phyloP scores from a whole-genome alignment of 2,113 vertebrate species.

The Heterotis niloticus region DNA sequence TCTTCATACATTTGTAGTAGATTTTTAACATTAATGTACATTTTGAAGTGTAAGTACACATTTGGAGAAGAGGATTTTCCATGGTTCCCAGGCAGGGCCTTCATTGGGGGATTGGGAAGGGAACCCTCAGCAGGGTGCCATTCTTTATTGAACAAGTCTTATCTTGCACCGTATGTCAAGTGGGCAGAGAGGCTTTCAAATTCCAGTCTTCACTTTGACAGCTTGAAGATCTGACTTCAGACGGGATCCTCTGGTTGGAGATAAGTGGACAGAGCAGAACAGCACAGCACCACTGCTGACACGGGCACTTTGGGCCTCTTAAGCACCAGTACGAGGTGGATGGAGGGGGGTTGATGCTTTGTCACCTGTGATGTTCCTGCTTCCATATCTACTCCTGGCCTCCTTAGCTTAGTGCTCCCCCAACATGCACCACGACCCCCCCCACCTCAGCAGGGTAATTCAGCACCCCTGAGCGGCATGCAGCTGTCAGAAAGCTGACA shows the following conservation, averaged over 20 bases:
- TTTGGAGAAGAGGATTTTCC: too few species aligned
- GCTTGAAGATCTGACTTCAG: slow-evolving; percentile 41
- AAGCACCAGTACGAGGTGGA: not conserved
- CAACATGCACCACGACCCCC: not conserved
- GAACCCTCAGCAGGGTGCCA: not conserved
- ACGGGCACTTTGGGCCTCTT: not conserved
- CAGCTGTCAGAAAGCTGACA: slow-evolving; percentile 52
- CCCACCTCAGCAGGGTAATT: not conserved
- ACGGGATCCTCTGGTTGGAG: not conserved
- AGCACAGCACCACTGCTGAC: not conserved
- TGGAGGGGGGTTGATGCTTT: not conserved
- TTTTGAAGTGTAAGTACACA: not conserved
- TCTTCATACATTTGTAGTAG: not conserved
- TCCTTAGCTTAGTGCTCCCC: not conserved
- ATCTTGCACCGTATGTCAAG: not conserved
- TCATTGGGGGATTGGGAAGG: not conserved
- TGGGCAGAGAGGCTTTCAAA: not conserved
- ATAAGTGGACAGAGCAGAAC: not conserved
- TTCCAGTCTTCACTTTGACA: slow-evolving; percentile 31
- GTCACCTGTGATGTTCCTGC: too few species aligned
- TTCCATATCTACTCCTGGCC: not conserved
- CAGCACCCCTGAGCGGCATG: not conserved
- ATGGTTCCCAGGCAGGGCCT: too few species aligned
- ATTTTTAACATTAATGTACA: too few species aligned
- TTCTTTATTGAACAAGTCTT: not conserved